Conservation (phyloP, 2,888 invertebrate genomes). For the Tinea trinotella region DNA sequence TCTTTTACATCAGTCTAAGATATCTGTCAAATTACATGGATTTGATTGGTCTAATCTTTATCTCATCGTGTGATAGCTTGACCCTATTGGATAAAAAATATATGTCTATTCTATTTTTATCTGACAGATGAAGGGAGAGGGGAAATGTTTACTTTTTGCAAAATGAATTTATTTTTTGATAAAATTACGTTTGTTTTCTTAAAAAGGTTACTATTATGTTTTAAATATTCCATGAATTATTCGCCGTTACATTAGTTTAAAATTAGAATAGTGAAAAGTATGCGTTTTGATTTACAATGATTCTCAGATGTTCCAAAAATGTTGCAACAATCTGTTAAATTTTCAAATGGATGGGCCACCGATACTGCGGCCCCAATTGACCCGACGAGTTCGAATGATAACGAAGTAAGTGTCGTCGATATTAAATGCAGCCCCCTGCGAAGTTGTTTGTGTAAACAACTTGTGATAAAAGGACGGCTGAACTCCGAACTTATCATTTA, state of each 20-base stretch:
- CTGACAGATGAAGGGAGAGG: not conserved
- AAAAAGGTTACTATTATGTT: not conserved
- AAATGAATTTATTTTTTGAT: not conserved
- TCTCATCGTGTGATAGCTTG: not conserved
- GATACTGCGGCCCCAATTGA: conserved; percentile 59
- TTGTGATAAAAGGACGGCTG: conserved; percentile 11
- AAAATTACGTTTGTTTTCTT: not conserved
- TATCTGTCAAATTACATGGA: not conserved
- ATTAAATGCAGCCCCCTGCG: conserved; percentile 47
- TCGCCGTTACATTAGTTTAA: not conserved
- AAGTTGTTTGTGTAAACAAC: conserved; percentile 43
- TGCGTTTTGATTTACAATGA: not conserved
- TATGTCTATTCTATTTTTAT: not conserved
- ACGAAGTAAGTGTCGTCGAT: conserved; percentile 49
- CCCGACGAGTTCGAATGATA: conserved; percentile 50
- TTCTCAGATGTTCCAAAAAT: conserved; percentile 21
- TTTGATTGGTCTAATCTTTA: not conserved
- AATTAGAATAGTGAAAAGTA: not conserved
- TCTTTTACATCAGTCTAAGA: too few species aligned
- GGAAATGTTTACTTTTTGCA: conserved; percentile 2
- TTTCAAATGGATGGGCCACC: conserved; percentile 61
- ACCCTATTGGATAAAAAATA: not conserved
- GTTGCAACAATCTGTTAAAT: conserved; percentile 27
- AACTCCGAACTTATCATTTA: conserved; percentile 1
- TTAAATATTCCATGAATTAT: not conserved